Percentiles rank a stretch among this genome's conserved stretches.
These are phyloP conservation scores for Mythimna ferrago DNA, from an alignment of 2,888 invertebrate species.

Conservation along the genomic window DNA sequence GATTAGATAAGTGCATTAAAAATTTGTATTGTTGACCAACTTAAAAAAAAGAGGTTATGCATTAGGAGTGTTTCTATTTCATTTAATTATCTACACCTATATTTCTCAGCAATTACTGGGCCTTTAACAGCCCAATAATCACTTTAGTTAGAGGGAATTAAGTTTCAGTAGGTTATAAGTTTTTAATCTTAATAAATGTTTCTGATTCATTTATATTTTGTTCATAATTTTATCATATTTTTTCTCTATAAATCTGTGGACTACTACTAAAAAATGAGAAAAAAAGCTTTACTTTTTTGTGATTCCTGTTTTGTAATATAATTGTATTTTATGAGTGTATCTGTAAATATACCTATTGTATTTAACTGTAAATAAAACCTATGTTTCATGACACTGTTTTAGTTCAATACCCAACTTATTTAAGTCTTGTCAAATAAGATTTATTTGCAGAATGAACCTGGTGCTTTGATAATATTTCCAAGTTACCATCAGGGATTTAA, in stretches of 20 bases:
- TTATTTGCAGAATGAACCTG: background rate
- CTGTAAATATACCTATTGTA: constrained; percentile 38
- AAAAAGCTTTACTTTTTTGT: background rate
- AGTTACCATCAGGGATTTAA: too few relatives aligned
- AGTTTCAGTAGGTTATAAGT: background rate
- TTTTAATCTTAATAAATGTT: background rate
- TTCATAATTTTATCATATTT: background rate
- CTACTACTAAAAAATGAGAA: background rate
- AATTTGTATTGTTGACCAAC: background rate
- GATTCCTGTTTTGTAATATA: constrained; percentile 6
- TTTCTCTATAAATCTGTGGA: background rate
- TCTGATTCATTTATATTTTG: background rate
- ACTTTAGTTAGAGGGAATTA: too few relatives aligned
- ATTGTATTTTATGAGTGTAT: constrained; percentile 14
- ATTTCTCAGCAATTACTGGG: background rate
- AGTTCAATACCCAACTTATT: background rate
- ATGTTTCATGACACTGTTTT: constrained; percentile 8
- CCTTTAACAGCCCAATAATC: background rate
- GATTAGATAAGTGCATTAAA: background rate
- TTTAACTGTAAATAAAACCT: constrained; percentile 46
- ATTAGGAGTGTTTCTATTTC: background rate
- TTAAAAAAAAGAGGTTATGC: background rate
- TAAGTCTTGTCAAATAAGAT: background rate
- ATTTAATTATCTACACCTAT: background rate
- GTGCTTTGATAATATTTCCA: background rate